Evolutionary conservation across 2,113 vertebrate species (phyloP).

Genomic region (Excalfactoria chinensis): DNA sequence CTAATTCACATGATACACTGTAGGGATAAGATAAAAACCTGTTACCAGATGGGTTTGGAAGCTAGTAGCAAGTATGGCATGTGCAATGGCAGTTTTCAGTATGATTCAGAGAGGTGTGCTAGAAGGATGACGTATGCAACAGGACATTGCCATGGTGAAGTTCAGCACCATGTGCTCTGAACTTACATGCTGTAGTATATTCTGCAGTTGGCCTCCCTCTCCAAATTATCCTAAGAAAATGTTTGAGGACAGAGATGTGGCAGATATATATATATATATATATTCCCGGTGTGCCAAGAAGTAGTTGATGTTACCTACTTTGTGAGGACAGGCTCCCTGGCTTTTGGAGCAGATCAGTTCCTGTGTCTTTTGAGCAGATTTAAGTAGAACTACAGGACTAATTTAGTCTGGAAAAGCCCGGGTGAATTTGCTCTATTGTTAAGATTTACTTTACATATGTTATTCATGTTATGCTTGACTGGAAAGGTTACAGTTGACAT

Average conservation of each 20-base stretch:
- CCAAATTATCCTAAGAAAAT: background rate
- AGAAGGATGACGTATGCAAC: background rate
- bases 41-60: background rate
- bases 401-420: background rate
- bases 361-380: background rate
- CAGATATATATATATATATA: too few species aligned
- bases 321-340: background rate
- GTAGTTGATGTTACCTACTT: background rate
- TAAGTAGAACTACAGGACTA: background rate
- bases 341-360: background rate
- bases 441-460: background rate
- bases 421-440: background rate
- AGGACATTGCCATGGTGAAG: background rate
- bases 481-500: constrained; percentile 52
- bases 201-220: background rate
- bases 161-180: background rate
- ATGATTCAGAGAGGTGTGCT: background rate
- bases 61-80: background rate
- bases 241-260: background rate
- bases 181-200: rapidly evolving
- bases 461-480: background rate
- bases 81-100: background rate
- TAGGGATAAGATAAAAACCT: background rate
- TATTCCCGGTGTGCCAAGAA: background rate
- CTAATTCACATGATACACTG: background rate